Conservation (phyloP, 2,888 invertebrate species). For the Lomographa bimaculata region DNA sequence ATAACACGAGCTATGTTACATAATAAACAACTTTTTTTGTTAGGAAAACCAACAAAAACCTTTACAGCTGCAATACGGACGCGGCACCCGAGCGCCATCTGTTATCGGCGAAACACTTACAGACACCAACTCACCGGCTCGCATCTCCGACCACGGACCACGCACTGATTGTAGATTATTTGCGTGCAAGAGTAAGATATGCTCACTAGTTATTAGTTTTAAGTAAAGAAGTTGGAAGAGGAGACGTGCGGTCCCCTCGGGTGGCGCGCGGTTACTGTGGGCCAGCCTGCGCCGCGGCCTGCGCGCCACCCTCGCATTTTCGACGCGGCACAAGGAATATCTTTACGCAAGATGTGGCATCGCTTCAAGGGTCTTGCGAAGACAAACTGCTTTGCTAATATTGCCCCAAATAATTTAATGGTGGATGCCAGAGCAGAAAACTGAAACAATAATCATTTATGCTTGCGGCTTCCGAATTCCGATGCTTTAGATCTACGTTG, state of each 20-base stretch:
- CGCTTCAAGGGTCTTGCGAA: background rate
- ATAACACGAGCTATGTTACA: constrained; percentile 35
- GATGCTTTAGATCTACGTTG: constrained; percentile 7
- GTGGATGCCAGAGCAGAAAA: too few species aligned
- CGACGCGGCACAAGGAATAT: constrained; percentile 17
- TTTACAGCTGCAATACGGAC: constrained; percentile 71
- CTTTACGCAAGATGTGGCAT: constrained; percentile 12
- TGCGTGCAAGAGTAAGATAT: constrained; percentile 31
- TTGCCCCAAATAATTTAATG: too few species aligned
- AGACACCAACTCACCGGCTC: constrained; percentile 29
- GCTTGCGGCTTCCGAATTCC: constrained; percentile 2
- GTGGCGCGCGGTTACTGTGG: constrained; percentile 55
- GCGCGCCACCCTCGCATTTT: constrained; percentile 14
- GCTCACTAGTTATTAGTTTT: constrained; percentile 28
- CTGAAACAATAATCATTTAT: background rate
- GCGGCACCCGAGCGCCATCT: constrained; percentile 65
- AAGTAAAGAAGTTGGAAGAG: constrained; percentile 12
- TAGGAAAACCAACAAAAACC: constrained; percentile 50
- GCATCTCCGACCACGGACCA: constrained; percentile 2
- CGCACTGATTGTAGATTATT: constrained; percentile 11
- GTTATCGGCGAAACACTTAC: constrained; percentile 33
- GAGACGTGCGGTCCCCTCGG: constrained; percentile 45
- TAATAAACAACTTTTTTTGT: constrained; percentile 43
- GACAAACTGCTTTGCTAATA: background rate
- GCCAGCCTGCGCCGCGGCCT: constrained; percentile 40